Evolutionary conservation across 1,140 invertebrate genomes (phyloP).

Genomic region (Matsumurasca onukii): DNA sequence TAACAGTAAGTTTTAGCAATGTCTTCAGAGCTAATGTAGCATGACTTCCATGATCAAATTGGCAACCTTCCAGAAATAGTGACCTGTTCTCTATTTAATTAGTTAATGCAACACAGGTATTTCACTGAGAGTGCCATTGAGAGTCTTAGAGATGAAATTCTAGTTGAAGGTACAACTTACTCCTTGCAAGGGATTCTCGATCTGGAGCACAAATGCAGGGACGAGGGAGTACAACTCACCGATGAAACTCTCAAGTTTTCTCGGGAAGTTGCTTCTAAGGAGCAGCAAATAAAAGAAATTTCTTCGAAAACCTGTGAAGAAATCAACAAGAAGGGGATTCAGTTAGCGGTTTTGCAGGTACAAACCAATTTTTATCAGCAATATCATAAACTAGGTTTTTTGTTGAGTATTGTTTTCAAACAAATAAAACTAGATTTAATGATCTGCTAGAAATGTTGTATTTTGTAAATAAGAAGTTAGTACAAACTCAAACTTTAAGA

Average conservation of each 20-base stretch:
- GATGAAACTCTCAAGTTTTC: constrained; percentile 13
- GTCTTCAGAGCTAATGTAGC: no score
- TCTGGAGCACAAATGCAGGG: neutral
- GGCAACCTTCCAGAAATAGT: no score
- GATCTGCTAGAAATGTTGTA: no score
- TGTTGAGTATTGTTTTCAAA: no score
- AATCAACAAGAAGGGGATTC: neutral
- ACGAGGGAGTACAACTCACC: neutral
- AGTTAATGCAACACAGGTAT: constrained; percentile 21
- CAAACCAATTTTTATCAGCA: no score
- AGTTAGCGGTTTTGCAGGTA: constrained; percentile 10
- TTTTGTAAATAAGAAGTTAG: no score
- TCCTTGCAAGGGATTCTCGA: neutral
- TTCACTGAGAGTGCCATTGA: constrained; percentile 14
- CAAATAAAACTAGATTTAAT: no score
- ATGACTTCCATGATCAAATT: no score
- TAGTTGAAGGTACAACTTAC: neutral
- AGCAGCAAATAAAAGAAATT: neutral
- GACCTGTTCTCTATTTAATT: no score
- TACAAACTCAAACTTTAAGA: no score
- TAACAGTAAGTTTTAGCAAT: no score
- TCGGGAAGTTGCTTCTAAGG: neutral
- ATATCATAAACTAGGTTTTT: no score
- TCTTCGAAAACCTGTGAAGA: neutral
- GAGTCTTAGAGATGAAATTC: neutral